These are phyloP conservation scores for Lordiphosa collinella DNA, from an alignment of 1,140 invertebrate species.

Conservation along the genomic window DNA sequence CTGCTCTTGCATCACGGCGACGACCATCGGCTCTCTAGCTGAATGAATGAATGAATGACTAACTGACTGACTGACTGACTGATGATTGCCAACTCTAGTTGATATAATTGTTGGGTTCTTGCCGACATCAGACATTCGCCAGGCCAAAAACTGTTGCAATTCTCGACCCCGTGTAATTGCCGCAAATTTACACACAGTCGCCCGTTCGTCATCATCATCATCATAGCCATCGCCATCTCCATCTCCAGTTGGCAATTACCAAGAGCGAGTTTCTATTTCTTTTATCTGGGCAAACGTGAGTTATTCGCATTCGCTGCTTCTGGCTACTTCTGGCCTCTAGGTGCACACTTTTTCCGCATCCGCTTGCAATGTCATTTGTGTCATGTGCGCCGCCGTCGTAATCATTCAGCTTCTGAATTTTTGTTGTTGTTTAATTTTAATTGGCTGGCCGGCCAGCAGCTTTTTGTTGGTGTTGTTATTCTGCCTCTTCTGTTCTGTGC, in stretches of 20 bases:
- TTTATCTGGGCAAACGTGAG: conserved; percentile 43
- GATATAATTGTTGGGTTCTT: conserved; percentile 70
- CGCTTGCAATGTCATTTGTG: conserved; percentile 73
- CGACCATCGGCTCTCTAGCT: conserved; percentile 10
- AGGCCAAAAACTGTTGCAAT: conserved; percentile 20
- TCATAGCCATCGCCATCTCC: conserved; percentile 28
- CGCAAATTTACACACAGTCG: conserved; percentile 48
- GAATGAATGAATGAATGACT: conserved; percentile 10
- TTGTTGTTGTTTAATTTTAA: conserved; percentile 44
- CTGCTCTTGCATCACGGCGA: conserved; percentile 34
- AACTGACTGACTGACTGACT: conserved; percentile 23
- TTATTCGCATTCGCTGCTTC: conserved; percentile 24
- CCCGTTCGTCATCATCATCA: conserved; percentile 14
- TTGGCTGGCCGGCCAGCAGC: conserved; percentile 28
- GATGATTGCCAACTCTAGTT: conserved; percentile 55
- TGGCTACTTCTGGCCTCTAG: conserved; percentile 1
- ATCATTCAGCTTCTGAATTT: conserved; percentile 17
- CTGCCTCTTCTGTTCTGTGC: conserved; percentile 2
- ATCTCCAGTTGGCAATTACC: conserved; percentile 55
- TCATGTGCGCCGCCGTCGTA: conserved; percentile 39
- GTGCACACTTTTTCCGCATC: conserved; percentile 63
- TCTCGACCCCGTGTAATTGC: conserved; percentile 46
- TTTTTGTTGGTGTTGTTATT: conserved; percentile 34
- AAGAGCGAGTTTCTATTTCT: conserved; percentile 56
- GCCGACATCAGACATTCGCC: conserved; percentile 30